These are phyloP conservation scores for Oegoconia quadripuncta DNA, from an alignment of 2,888 invertebrate species.

Conservation along the genomic window DNA sequence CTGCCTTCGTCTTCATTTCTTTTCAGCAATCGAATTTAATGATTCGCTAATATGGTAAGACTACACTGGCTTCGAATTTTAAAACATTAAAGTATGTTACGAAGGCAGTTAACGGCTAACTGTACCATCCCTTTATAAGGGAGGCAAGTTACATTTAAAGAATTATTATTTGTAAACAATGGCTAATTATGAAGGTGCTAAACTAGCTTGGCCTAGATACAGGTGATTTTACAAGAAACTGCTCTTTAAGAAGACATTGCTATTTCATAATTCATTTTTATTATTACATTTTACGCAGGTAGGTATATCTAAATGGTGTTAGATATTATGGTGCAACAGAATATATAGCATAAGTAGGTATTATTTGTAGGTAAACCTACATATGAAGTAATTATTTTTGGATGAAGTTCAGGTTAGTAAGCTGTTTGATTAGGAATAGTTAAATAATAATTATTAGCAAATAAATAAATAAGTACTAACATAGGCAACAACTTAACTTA, in stretches of 20 bases:
- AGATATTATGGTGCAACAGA: too few species aligned
- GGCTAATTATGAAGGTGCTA: conserved; percentile 4
- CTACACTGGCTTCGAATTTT: conserved; percentile 52
- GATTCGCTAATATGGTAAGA: conserved; percentile 50
- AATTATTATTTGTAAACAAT: conserved; percentile 57
- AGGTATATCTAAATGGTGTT: too few species aligned
- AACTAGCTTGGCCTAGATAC: conserved; percentile 6
- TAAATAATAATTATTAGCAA: too few species aligned
- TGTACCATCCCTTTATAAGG: conserved; percentile 42
- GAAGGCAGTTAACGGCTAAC: conserved; percentile 53
- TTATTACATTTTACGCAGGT: too few species aligned
- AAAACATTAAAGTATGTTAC: conserved; percentile 37
- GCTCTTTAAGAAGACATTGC: conserved; percentile 11
- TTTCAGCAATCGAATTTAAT: conserved; percentile 52
- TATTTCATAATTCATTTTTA: conserved; percentile 20
- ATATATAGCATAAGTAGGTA: too few species aligned
- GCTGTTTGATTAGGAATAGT: too few species aligned
- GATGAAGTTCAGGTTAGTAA: too few species aligned
- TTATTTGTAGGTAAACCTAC: too few species aligned
- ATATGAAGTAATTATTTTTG: too few species aligned
- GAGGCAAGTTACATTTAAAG: conserved; percentile 16
- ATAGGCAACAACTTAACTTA: too few species aligned
- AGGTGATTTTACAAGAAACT: conserved; percentile 8
- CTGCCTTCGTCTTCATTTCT: conserved; percentile 63
- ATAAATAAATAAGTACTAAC: too few species aligned